These are phyloP conservation scores for Balanococcus diminutus DNA, from an alignment of 2,888 invertebrate genomes.

Conservation along the genomic window DNA sequence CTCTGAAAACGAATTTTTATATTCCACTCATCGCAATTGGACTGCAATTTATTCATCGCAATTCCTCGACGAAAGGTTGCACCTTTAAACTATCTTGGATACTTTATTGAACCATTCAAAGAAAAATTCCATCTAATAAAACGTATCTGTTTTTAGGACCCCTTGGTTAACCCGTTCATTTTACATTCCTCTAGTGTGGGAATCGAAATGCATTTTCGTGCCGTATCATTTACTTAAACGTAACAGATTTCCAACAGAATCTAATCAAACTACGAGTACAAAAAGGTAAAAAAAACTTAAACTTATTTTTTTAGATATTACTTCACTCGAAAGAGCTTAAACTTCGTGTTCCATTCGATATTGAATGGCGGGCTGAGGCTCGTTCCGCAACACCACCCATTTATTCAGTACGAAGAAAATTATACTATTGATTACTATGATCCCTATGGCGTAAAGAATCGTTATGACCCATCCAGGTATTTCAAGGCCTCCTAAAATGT, in stretches of 20 bases:
- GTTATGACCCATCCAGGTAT: not conserved
- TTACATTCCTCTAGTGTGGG: slow-evolving; percentile 44
- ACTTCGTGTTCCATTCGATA: not conserved
- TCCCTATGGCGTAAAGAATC: not conserved
- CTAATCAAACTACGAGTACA: not conserved
- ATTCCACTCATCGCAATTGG: slow-evolving; percentile 8
- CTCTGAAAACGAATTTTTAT: not conserved
- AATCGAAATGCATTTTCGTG: slow-evolving; percentile 26
- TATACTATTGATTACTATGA: not conserved
- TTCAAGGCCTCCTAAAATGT: not conserved
- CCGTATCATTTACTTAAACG: slow-evolving; percentile 45
- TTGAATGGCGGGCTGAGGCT: not conserved
- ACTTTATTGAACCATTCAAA: too few relatives aligned
- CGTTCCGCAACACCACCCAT: not conserved
- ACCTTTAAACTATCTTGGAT: too few relatives aligned
- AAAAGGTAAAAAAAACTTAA: not conserved
- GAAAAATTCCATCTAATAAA: slow-evolving; percentile 66
- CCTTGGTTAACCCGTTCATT: slow-evolving; percentile 21
- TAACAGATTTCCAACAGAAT: not conserved
- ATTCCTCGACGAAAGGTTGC: not conserved
- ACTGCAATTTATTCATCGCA: slow-evolving; percentile 3
- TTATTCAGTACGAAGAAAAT: not conserved
- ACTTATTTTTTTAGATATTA: not conserved
- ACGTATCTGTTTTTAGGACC: not conserved
- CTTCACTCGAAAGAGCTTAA: not conserved